Evolutionary conservation across 1,140 invertebrate species (phyloP).

Genomic region (Drosophila ohnishii): DNA sequence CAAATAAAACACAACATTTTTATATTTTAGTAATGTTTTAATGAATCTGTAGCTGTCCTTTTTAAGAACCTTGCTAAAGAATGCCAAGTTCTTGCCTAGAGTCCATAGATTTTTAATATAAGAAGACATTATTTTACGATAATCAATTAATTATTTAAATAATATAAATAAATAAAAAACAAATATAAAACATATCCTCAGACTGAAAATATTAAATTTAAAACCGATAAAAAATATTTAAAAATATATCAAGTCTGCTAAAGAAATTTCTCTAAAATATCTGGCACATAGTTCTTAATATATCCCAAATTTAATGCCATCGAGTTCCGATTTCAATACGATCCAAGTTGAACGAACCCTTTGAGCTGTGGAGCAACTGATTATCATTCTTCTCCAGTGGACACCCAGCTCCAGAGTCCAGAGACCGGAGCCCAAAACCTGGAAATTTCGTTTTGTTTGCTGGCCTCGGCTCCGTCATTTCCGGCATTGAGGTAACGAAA

Average conservation of each 20-base stretch:
- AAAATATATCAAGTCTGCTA: no score
- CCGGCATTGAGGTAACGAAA: conserved; percentile 77
- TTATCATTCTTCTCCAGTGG: conserved; percentile 40
- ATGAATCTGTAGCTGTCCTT: not conserved
- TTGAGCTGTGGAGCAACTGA: conserved; percentile 32
- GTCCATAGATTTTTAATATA: no score
- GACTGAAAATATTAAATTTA: not conserved
- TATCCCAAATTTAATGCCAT: not conserved
- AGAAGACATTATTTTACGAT: not conserved
- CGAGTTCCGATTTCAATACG: conserved; percentile 6
- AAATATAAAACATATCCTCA: no score
- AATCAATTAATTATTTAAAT: not conserved
- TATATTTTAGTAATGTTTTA: no score
- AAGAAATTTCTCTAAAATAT: not conserved
- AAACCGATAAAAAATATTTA: not conserved
- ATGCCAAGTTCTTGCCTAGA: not conserved
- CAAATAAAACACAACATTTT: no score
- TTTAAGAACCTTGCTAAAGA: not conserved
- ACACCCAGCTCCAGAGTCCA: not conserved
- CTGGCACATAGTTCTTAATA: not conserved
- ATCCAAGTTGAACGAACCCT: conserved; percentile 38
- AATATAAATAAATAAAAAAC: no score
- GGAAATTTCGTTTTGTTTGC: conserved; percentile 57
- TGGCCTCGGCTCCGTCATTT: conserved; percentile 65
- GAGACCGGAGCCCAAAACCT: conserved; percentile 32